Conservation (phyloP, 2,797 vertebrate genomes). For the Vultur gryphus region DNA sequence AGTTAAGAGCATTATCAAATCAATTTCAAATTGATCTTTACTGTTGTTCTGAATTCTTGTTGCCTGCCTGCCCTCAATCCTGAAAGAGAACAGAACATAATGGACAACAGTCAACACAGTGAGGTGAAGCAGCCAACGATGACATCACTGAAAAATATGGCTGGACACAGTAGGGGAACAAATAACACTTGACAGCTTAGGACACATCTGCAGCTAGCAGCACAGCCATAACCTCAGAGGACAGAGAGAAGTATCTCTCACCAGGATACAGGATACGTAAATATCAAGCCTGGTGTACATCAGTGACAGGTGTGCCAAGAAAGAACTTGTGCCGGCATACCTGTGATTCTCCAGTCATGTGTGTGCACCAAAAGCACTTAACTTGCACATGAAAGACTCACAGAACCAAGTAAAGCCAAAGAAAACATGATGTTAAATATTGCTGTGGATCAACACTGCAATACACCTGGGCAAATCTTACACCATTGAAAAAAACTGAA, state of each 20-base stretch:
- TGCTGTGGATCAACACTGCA: not conserved
- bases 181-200: not conserved
- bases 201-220: not conserved
- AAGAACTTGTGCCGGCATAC: not conserved
- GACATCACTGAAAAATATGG: not conserved
- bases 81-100: not conserved
- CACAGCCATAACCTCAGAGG: not conserved
- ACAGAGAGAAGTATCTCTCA: not conserved
- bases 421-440: not conserved
- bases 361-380: not conserved
- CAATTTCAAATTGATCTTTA: not conserved
- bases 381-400: not conserved
- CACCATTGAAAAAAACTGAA: not conserved
- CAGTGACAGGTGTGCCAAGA: not conserved
- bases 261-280: not conserved
- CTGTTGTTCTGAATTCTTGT: not conserved
- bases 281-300: not conserved
- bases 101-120: not conserved
- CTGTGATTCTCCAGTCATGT: not conserved
- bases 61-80: not conserved
- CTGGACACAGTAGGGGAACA: not conserved
- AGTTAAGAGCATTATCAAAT: not conserved
- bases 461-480: not conserved
- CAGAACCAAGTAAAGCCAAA: not conserved
- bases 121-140: not conserved